Conservation (phyloP, 2,888 invertebrate genomes). For the Corbicula japonica region DNA sequence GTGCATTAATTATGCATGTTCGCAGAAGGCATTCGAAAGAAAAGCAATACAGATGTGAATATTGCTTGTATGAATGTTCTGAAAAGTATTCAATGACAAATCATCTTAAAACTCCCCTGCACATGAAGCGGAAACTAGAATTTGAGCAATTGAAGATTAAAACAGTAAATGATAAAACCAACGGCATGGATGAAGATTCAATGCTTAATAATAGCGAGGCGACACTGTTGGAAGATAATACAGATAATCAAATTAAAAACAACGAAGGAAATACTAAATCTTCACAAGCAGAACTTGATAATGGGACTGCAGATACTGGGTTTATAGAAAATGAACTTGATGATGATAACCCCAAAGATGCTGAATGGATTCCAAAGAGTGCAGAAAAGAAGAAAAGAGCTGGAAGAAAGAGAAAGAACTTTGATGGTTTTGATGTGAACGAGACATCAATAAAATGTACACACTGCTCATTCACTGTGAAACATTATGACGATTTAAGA, state of each 20-base stretch:
- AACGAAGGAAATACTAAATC: constrained; percentile 5
- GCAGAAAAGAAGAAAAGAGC: background rate
- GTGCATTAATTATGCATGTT: constrained; percentile 59
- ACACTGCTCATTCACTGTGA: constrained; percentile 79
- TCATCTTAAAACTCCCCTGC: constrained; percentile 58
- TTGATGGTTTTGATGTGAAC: constrained; percentile 3
- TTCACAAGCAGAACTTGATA: constrained; percentile 5
- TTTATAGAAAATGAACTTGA: background rate
- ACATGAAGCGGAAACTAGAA: constrained; percentile 20
- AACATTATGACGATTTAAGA: constrained; percentile 76
- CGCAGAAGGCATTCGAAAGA: constrained; percentile 30
- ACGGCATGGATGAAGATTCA: background rate
- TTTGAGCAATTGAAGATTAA: background rate
- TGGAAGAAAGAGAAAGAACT: background rate
- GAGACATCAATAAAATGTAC: constrained; percentile 74
- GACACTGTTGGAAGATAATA: too few species aligned
- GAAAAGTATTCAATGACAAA: constrained; percentile 56
- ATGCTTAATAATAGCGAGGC: background rate
- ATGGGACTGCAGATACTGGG: too few species aligned
- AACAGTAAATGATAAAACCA: background rate
- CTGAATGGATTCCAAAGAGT: background rate
- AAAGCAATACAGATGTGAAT: constrained; percentile 58
- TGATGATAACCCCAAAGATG: background rate
- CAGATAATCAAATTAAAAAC: too few species aligned
- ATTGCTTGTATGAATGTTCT: constrained; percentile 57